Conservation (phyloP, 1,140 invertebrate genomes). For the Trigoniulus corallinus region DNA sequence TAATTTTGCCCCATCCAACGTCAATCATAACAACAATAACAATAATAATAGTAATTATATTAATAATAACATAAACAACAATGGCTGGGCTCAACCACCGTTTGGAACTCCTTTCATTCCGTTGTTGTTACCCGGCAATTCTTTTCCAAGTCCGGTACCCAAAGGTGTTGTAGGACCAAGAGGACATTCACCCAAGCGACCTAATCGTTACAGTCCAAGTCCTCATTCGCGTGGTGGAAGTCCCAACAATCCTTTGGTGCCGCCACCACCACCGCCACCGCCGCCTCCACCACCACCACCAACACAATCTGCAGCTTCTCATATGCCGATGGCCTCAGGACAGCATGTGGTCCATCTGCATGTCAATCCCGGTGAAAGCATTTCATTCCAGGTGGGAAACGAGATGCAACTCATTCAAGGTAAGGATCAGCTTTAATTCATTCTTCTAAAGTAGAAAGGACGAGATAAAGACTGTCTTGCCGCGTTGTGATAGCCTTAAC, state of each 20-base stretch:
- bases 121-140: too few species aligned
- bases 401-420: constrained; percentile 45
- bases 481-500: too few species aligned
- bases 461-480: too few species aligned
- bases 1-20: too few species aligned
- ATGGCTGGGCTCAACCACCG: neutral
- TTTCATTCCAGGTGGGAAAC: constrained; percentile 44
- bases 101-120: neutral
- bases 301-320: neutral
- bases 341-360: constrained; percentile 48
- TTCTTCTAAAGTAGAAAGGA: too few species aligned
- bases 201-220: neutral
- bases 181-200: neutral
- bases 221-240: neutral
- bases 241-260: neutral
- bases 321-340: constrained; percentile 9
- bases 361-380: constrained; percentile 47
- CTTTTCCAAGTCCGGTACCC: neutral
- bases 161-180: neutral
- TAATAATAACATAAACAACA: neutral
- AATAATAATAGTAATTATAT: too few species aligned
- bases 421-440: too few species aligned
- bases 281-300: neutral
- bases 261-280: neutral
- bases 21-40: too few species aligned